phyloP scores from a whole-genome alignment of 1,140 invertebrate genomes.

The Triops cancriformis region DNA sequence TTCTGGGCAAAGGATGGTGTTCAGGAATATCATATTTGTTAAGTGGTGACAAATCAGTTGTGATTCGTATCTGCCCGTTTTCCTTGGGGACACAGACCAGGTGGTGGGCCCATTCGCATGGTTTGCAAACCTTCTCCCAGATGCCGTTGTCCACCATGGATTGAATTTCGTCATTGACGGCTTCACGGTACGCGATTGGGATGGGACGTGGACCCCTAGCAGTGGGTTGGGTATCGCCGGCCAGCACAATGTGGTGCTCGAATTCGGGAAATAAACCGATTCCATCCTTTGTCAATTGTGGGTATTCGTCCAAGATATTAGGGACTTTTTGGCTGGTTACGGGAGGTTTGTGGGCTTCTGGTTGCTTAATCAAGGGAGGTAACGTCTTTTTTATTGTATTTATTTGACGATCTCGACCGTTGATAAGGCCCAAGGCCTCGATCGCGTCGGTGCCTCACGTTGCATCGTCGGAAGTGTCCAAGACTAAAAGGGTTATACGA shows the following conservation, averaged over 20 bases:
- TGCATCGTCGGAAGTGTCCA: too few species aligned
- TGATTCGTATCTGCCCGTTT: too few species aligned
- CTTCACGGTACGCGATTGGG: not conserved
- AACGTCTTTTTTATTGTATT: too few species aligned
- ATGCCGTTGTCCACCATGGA: not conserved
- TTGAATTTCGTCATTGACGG: not conserved
- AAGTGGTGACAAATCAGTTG: not conserved
- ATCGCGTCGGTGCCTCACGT: too few species aligned
- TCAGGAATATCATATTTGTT: not conserved
- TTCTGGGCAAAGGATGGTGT: not conserved
- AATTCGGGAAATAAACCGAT: not conserved
- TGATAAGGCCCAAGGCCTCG: too few species aligned
- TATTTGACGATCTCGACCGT: too few species aligned
- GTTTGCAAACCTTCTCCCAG: too few species aligned
- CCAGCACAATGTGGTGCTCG: not conserved
- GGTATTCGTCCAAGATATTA: not conserved
- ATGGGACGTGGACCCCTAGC: not conserved
- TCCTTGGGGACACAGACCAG: not conserved
- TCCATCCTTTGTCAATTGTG: not conserved
- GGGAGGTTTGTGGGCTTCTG: too few species aligned
- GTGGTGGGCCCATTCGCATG: not conserved
- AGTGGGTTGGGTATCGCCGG: not conserved
- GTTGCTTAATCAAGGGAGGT: too few species aligned
- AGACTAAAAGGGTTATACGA: not conserved
- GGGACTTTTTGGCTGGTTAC: not conserved